Evolutionary conservation across 2,113 vertebrate species (phyloP), one percentile per base, ranked within the genome.

Genomic region (human): DNA sequence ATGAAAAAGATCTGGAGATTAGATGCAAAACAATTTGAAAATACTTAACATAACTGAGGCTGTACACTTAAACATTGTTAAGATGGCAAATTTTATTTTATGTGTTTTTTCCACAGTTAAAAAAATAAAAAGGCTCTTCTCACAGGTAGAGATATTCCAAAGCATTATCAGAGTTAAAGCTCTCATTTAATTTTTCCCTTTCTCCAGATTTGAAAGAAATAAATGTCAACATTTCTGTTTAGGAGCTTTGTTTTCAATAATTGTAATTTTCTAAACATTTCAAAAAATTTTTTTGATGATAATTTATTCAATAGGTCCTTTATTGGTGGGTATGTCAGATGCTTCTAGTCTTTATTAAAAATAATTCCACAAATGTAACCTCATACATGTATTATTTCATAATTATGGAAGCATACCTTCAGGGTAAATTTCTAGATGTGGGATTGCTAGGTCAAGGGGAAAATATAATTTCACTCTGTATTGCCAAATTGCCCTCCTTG

Each of bases 301-400:
- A 23, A 6, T 79, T 72, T 93, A 78, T 57, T 93, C 45, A 64
- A 78, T 5, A 93, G 52, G 20, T 30, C 12, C 25, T 94, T 76
- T 89, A 82, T 27, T 64, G 79, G 35, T 86, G 30, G 38, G 45
- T 3, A 83, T 48, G 78, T 87, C 43, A 87, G 43, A 80, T n/a
- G 70, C 16, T 72, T 83, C 4, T 25, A 66, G 27, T 59, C 18
- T 92, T 96, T 79, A 87, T 93, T 72, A 96, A 80, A 96, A 79
- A 50, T 52, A 83, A 96, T 68, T 14, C 10, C 48, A 57, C 14
- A 43, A 59, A 43, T 84, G 43, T 85, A 96, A 93, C 13, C 11
- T 80, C 35, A 48, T 50, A 11, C 43, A 95, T 45, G 83, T 38
- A 73, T 79, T 68, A 76, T 96, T 96, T 97, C 73, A 89, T 59